A percentile compares a stretch with the other conserved stretches of the same genome.
Conservation (phyloP, 2,113 vertebrate genomes). For the Mungos mungo region DNA sequence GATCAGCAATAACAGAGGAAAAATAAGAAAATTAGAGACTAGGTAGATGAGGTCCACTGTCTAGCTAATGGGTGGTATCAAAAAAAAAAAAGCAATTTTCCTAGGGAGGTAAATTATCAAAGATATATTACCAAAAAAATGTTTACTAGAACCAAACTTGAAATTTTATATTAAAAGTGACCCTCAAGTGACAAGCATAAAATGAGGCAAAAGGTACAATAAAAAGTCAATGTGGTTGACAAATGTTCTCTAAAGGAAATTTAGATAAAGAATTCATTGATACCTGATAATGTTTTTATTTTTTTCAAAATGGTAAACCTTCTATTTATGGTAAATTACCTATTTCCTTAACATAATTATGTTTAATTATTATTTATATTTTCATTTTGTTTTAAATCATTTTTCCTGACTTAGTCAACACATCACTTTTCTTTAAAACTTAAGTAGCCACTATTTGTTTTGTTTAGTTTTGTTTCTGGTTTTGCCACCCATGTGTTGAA, state of each 20-base stretch:
- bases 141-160: neutral
- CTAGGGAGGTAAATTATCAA: neutral
- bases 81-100: neutral
- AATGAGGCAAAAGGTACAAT: neutral
- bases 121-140: neutral
- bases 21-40: neutral
- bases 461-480: slow-evolving; percentile 35
- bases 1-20: neutral
- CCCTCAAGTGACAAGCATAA: neutral
- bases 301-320: neutral
- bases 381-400: slow-evolving; percentile 25
- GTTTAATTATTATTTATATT: slow-evolving; percentile 52
- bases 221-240: neutral
- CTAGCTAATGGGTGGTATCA: neutral
- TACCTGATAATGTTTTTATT: neutral
- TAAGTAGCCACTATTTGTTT: neutral
- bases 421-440: neutral
- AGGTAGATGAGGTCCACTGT: neutral
- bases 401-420: slow-evolving; percentile 45
- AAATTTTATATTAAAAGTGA: neutral
- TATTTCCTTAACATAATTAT: slow-evolving; percentile 1
- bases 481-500: slow-evolving; percentile 29
- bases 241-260: neutral
- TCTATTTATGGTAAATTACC: slow-evolving; percentile 36
- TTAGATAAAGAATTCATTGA: slow-evolving; percentile 1